Percentiles rank a stretch among this genome's conserved stretches.
Conservation (phyloP, 30 jellyfish, hydroid and myxozoan genomes). For the Hydractinia symbiolongicarpus region DNA sequence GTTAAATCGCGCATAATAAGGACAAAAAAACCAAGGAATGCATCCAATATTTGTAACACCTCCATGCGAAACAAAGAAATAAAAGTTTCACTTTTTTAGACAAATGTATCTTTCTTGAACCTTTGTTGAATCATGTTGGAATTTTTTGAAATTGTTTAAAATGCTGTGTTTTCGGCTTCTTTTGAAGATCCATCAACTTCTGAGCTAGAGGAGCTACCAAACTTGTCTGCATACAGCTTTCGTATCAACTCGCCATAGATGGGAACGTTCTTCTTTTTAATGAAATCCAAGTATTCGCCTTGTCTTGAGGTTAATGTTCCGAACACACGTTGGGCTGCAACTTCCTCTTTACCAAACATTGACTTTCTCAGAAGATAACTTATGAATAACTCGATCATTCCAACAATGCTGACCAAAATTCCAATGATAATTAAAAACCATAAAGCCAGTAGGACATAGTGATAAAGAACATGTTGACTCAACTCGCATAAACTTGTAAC, state of each 20-base stretch:
- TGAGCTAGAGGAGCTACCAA: not conserved
- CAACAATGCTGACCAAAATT: slow-evolving; percentile 18
- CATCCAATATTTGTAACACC: too few species aligned
- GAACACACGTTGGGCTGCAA: slow-evolving; percentile 32
- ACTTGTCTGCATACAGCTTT: slow-evolving; percentile 10
- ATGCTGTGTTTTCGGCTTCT: too few species aligned
- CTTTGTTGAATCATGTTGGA: too few species aligned
- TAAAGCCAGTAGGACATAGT: slow-evolving; percentile 25
- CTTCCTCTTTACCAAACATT: slow-evolving; percentile 17
- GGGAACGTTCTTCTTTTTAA: slow-evolving; percentile 14
- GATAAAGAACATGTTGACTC: slow-evolving; percentile 32
- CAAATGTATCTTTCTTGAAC: too few species aligned
- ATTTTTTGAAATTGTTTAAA: too few species aligned
- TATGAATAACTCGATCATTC: not conserved
- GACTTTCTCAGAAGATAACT: not conserved
- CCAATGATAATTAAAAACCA: slow-evolving; percentile 29
- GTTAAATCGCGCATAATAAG: too few species aligned
- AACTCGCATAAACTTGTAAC: slow-evolving; percentile 24
- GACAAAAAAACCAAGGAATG: too few species aligned
- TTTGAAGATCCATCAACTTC: too few species aligned
- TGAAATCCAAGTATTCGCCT: slow-evolving; percentile 24
- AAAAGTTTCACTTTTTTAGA: too few species aligned
- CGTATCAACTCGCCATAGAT: slow-evolving; percentile 25
- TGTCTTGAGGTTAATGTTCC: slow-evolving; percentile 13
- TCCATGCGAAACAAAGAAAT: too few species aligned